Evolutionary conservation across 1,140 invertebrate genomes (phyloP).

Genomic region (Tetranychus cinnabarinus): DNA sequence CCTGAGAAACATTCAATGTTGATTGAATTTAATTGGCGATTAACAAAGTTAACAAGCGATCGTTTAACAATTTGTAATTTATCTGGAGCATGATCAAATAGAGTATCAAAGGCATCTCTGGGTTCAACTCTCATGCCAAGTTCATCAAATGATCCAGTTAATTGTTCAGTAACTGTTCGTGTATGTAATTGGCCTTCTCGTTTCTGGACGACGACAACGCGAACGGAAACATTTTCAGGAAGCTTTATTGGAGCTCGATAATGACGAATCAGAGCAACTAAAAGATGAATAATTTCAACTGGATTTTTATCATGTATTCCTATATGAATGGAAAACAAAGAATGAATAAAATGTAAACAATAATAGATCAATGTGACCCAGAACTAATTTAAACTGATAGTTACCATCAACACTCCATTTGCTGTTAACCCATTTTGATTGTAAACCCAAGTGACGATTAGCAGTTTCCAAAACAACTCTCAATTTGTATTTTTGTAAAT

Average conservation of each 20-base stretch:
- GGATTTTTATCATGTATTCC: constrained; percentile 83
- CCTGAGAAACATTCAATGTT: constrained; percentile 44
- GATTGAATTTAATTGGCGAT: constrained; percentile 88
- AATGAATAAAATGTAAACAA: constrained; percentile 8
- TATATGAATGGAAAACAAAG: constrained; percentile 9
- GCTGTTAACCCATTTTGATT: constrained; percentile 21
- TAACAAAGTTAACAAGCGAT: constrained; percentile 87
- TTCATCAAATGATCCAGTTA: constrained; percentile 10
- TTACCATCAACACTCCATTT: constrained; percentile 83
- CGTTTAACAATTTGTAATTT: constrained; percentile 87
- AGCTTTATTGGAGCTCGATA: constrained; percentile 79
- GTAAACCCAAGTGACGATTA: constrained; percentile 40
- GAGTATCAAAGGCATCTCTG: constrained; percentile 88
- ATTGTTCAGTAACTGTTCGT: constrained; percentile 2
- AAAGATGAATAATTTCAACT: constrained; percentile 75
- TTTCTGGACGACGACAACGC: constrained; percentile 59
- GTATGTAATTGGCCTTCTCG: constrained; percentile 4
- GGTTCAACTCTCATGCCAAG: constrained; percentile 11
- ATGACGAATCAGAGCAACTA: constrained; percentile 74
- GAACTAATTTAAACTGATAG: neutral
- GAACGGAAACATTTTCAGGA: constrained; percentile 79
- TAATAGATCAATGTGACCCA: neutral
- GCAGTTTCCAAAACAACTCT: constrained; percentile 60
- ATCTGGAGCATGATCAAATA: constrained; percentile 96
- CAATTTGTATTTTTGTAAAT: constrained; percentile 86